Conservation (phyloP, 2,888 invertebrate species). For the Lithophane socia region DNA sequence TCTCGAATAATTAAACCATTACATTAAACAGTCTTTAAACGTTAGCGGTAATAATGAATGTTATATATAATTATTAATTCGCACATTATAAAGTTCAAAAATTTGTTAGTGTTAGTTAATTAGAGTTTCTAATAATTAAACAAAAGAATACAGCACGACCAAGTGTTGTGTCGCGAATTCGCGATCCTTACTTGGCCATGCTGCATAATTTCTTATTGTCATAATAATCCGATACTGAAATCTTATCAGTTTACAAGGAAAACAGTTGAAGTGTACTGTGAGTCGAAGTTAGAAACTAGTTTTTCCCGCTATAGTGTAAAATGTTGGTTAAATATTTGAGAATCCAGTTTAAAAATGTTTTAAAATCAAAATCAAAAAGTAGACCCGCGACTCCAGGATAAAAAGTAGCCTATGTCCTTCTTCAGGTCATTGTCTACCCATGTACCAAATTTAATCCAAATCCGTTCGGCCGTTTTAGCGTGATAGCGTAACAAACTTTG, state of each 20-base stretch:
- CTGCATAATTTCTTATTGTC: conserved; percentile 11
- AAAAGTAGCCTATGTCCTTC: too few species aligned
- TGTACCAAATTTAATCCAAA: too few species aligned
- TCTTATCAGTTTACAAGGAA: conserved; percentile 27
- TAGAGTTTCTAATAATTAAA: background rate
- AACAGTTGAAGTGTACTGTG: background rate
- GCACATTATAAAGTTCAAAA: conserved; percentile 9
- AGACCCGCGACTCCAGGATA: too few species aligned
- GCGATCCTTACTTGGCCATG: background rate
- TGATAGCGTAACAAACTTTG: too few species aligned
- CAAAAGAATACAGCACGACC: background rate
- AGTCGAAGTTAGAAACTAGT: background rate
- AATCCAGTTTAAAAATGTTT: background rate
- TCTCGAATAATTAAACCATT: conserved; percentile 20
- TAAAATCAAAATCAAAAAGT: too few species aligned
- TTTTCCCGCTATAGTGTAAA: background rate
- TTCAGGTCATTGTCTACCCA: too few species aligned
- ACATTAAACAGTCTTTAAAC: conserved; percentile 3
- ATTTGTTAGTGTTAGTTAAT: conserved; percentile 13
- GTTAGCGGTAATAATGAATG: background rate
- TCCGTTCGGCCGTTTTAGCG: too few species aligned
- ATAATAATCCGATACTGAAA: background rate
- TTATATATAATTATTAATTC: conserved; percentile 24
- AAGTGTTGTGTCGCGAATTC: background rate
- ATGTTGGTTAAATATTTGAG: background rate